Base-by-base conservation (phyloP, 2,888 invertebrate genomes). In the Stomorhina lunata region DNA sequence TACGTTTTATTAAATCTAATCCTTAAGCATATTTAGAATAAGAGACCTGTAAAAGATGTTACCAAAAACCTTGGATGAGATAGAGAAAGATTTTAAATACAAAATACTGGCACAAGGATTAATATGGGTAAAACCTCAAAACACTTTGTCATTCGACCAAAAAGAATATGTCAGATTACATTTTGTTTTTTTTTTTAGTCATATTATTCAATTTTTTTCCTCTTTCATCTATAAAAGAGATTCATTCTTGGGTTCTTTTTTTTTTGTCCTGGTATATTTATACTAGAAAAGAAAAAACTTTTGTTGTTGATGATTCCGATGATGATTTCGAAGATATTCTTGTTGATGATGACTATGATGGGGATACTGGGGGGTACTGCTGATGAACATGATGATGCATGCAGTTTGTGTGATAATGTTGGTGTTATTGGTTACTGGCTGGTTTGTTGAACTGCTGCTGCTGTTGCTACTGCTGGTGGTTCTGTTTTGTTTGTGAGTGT, bases 121-220 rank as follows among this genome's bases (percentile, higher is more conserved):
- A 69, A 69, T 73, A 68, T 81, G 77, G 5, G 37, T 20, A 68
- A 65, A 73, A 65, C 81, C 72, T 78, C 81, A 81, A 55, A 69
- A 55, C 63, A 78, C 73, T 73, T 81, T 78, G 57, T 81, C 73
- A 78, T 78, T 78, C 73, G 65, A 57, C 69, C 73, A 78, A 63
- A 73, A 78, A 65, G 57, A 73, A 81, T 81, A 68, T 81, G 78
- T 81, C 78, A 65, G 73, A 37, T 81, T 72, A 61, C 68, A 73
- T 77, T 72, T 68, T 61, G 45, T 55, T 77, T 57, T n/a, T n/a
- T n/a, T n/a, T n/a, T 61, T 66, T 68, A 7, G 4, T 34, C 20
- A 34, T 45, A 0, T 69, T 45, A n/a, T 63, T 9, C n/a, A 43
- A 55, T 37, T 50, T 29, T 20, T 61, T 81, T 61, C 77, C 68